Percentiles rank a stretch among this genome's conserved stretches.
phyloP scores from a whole-genome alignment of 2,888 invertebrate species.

The Troides aeacus region DNA sequence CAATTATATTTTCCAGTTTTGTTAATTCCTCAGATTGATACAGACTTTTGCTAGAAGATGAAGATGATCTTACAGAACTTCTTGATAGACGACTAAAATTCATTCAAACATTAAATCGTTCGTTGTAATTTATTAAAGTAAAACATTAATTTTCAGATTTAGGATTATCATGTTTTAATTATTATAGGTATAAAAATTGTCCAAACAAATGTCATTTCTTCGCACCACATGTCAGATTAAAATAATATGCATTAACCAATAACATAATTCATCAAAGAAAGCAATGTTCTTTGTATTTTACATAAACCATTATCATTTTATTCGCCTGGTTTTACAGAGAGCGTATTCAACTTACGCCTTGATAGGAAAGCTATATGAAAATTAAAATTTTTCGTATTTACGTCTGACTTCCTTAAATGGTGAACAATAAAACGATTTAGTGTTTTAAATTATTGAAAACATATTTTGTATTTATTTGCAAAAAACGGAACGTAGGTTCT shows the following conservation, averaged over 20 bases:
- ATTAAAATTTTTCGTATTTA: neutral
- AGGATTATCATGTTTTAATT: constrained; percentile 2
- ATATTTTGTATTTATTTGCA: neutral
- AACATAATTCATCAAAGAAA: neutral
- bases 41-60: constrained; percentile 42
- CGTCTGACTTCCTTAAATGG: neutral
- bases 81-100: constrained; percentile 49
- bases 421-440: neutral
- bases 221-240: neutral
- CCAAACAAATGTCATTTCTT: neutral
- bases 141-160: constrained; percentile 4
- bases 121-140: constrained; percentile 6
- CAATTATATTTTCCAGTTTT: constrained; percentile 59
- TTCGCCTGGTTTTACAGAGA: neutral
- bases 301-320: neutral
- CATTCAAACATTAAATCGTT: constrained; percentile 41
- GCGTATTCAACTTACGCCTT: no score
- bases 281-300: neutral
- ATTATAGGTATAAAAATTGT: neutral
- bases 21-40: constrained; percentile 46
- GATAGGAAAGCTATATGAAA: neutral
- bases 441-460: neutral
- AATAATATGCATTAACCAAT: neutral
- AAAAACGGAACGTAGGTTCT: constrained; percentile 7
- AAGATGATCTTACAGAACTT: constrained; percentile 46